Base-by-base conservation (phyloP, 2,113 vertebrate species). In the Oryzias melastigma region DNA sequence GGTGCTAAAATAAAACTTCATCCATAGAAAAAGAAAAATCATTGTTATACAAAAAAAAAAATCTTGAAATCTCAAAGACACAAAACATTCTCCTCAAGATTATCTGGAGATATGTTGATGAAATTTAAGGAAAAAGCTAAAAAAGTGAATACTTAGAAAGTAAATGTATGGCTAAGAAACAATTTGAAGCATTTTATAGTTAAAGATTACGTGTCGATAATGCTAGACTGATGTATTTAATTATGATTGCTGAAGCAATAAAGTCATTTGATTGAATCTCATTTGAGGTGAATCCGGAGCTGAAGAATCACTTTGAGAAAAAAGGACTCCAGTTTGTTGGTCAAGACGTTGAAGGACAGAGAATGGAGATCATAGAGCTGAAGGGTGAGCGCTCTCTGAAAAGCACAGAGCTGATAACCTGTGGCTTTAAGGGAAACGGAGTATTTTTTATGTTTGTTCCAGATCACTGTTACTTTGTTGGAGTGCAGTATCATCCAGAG, bases 401-500 rank as follows among this genome's bases (percentile, higher is more conserved):
- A 58, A 68, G 17, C 25, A 45, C 20, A 41, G 16, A 42, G 58
- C 19, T 58, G 5, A 25, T 2, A 44, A 10, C 35, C 8, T 3
- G 4, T 14, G 54, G 16, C 15, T 58, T 10, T 45, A 13, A 35
- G 12, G 20, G 46, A 16, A 43, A 20, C 12, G 1, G 0, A 4
- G 17, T 2, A 0, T 10, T 5, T 48, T 41, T 27, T 60, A 12
- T 79, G 43, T 15, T 73, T 17, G 43, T 18, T 73, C 14, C 84
- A 99, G 96, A 96, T 17, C 95, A 98, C n/a, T 91, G 94, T 19
- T 99, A 98, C 81, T 98, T 96, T 4, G 93, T 97, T 10, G 97
- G 95, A 1, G 95, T 99, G 40, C 96, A 99, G 89, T 99, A 93
- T 60, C 97, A 98, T 62, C 96, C 97, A 0, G 97, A 99, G 78